Evolutionary conservation across 2,113 vertebrate species (phyloP).

Genomic region (Anseranas semipalmata): DNA sequence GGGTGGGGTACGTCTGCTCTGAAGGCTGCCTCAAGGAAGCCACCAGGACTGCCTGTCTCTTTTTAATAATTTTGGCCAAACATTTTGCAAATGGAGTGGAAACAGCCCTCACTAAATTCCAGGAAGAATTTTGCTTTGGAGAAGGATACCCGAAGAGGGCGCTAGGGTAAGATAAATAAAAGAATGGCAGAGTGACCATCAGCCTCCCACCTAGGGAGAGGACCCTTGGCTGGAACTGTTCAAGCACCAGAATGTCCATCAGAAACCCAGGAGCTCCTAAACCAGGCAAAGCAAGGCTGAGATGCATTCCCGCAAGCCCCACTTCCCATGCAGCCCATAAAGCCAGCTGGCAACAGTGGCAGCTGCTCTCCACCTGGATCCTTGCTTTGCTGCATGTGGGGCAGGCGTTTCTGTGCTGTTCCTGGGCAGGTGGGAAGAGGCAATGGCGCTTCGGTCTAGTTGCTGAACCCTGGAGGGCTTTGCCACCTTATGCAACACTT

Average conservation of each 20-base stretch:
- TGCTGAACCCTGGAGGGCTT: background rate
- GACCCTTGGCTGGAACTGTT: background rate
- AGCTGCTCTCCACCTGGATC: background rate
- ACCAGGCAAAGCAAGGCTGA: background rate
- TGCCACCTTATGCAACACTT: background rate
- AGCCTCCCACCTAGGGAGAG: background rate
- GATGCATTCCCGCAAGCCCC: rapidly evolving
- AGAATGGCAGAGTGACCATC: background rate
- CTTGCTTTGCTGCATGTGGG: background rate
- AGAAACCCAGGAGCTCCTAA: background rate
- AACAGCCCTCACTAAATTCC: background rate
- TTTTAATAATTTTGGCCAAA: background rate
- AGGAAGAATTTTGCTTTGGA: background rate
- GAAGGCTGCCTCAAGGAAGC: background rate
- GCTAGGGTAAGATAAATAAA: background rate
- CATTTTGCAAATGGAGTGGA: background rate
- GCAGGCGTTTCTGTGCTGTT: background rate
- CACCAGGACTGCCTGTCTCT: background rate
- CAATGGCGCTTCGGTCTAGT: background rate
- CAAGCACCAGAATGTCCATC: background rate
- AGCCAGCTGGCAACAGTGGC: background rate
- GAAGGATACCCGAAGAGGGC: background rate
- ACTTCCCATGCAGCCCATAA: background rate
- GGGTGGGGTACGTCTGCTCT: background rate
- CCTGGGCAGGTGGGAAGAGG: background rate